Conservation (phyloP, 2,797 vertebrate genomes). For the Silurus lanzhouensis region DNA sequence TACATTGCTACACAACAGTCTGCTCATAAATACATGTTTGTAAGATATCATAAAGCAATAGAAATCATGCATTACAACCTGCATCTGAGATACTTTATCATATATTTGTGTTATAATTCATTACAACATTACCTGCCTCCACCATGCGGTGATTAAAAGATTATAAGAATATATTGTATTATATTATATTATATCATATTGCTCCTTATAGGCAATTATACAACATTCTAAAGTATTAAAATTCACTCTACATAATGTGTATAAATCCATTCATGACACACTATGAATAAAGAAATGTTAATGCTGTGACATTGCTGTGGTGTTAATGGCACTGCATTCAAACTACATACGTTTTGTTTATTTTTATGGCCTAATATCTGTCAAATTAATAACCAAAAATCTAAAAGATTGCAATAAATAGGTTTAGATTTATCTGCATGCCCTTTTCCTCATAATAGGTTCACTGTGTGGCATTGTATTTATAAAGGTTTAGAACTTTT, state of each 20-base stretch:
- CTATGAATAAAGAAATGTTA: not conserved
- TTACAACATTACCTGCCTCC: not conserved
- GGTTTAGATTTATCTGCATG: not conserved
- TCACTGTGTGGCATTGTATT: not conserved
- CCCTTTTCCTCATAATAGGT: not conserved
- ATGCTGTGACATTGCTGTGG: not conserved
- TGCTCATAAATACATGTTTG: not conserved
- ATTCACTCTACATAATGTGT: not conserved
- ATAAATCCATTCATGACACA: not conserved
- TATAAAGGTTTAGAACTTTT: not conserved
- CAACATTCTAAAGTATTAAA: not conserved
- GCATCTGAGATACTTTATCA: not conserved
- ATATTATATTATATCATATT: not conserved
- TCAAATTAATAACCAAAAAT: not conserved
- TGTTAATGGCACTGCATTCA: not conserved
- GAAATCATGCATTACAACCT: not conserved
- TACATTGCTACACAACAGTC: not conserved
- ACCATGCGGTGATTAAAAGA: too few relatives aligned
- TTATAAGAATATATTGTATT: not conserved
- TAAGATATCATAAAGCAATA: not conserved
- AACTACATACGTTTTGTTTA: not conserved
- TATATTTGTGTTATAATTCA: not conserved
- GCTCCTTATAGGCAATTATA: not conserved
- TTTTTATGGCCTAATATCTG: not conserved
- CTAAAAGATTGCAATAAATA: too few relatives aligned